These are phyloP conservation scores for Embidobia sp. DNA, from an alignment of 2,888 invertebrate genomes.

Conservation along the genomic window DNA sequence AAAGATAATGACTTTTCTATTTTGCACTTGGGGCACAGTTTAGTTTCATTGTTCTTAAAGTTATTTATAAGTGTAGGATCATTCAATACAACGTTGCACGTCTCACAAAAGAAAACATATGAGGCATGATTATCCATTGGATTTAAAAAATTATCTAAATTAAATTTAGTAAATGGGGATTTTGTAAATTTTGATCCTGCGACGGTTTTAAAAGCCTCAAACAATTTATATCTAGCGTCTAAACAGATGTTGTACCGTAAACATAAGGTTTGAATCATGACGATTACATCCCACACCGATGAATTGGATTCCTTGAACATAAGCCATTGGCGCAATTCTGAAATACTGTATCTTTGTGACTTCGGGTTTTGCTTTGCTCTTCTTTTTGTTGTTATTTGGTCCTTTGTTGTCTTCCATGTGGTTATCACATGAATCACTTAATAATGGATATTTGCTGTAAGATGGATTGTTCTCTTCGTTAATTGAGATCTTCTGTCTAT, in stretches of 20 bases:
- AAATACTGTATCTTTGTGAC: too few species aligned
- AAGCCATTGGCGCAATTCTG: not conserved
- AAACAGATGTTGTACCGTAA: not conserved
- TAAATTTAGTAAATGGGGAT: not conserved
- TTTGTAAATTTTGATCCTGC: not conserved
- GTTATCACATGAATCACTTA: too few species aligned
- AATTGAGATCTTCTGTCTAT: too few species aligned
- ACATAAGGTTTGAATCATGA: not conserved
- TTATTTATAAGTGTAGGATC: not conserved
- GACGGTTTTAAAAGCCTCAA: not conserved
- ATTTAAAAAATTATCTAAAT: not conserved
- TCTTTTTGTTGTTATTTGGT: too few species aligned
- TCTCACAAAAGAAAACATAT: slow-evolving; percentile 9
- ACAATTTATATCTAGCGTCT: not conserved
- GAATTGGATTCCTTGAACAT: not conserved
- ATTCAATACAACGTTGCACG: not conserved
- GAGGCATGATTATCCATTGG: not conserved
- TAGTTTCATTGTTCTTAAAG: not conserved
- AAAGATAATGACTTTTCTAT: not conserved
- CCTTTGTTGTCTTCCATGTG: too few species aligned
- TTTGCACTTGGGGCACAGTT: not conserved
- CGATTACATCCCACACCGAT: not conserved
- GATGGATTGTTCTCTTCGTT: too few species aligned
- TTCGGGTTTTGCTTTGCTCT: too few species aligned
- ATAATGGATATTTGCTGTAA: too few species aligned